Base-by-base conservation (phyloP, 1,140 invertebrate species). In the Drosophila arawakana region DNA sequence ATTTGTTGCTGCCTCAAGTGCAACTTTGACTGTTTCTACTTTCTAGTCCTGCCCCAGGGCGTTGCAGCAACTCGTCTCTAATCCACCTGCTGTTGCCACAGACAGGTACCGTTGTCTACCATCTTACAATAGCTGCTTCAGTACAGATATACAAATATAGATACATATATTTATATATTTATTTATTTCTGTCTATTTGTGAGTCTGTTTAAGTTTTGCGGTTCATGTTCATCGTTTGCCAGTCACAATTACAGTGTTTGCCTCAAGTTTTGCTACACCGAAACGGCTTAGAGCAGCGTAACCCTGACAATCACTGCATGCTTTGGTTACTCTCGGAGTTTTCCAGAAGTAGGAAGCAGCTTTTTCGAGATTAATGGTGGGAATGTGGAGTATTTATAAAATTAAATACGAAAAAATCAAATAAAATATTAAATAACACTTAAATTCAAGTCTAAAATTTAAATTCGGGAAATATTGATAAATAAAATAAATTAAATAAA, bases 161-260 rank as follows among this genome's bases (percentile, higher is more conserved):
- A 41, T 44, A 15, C 39, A 43, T 7, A 25, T 13, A n/a, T 3
- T 43, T 58, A 30, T 4, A 50, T 30, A 30, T 57, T 9, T 15
- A 37, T 13, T 6, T 39, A 57, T 18, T 35, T 54, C 13, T 9
- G 25, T 54, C 37, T 37, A 50, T 37, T 50, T 30, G 2, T 4
- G 13, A 50, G 18, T 59, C 55, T 55, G 41, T 13, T 46, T 11
- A 15, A 21, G 37, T 57, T 43, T 74, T 80, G 69, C 58, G 65
- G 74, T 77, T 70, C 69, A 61, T 50, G 65, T 46, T 65, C 63
- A 70, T 70, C 70, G 75, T 61, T 70, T 47, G 59, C 57, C 59
- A 66, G 62, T 68, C 77, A 78, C 74, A 78, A 75, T 74, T 75
- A 66, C 54, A 41, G 49, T 74, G 71, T 72, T 80, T 80, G 63